phyloP scores from a whole-genome alignment of 2,797 vertebrate species.

The Crocodylus rhombifer region DNA sequence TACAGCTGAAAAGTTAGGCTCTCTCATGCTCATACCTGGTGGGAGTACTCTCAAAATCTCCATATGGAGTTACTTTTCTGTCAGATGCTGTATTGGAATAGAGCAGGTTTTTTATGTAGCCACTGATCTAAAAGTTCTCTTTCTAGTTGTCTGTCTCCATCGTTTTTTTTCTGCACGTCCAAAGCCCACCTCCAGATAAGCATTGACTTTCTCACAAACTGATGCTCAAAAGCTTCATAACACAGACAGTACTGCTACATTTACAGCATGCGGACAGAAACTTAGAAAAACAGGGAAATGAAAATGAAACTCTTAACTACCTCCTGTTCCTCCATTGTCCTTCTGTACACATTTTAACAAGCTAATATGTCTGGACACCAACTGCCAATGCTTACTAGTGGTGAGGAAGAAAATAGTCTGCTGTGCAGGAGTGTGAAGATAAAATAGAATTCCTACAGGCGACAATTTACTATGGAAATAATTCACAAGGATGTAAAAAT shows the following conservation, averaged over 20 bases:
- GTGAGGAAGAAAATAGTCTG: neutral
- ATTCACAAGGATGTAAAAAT: neutral
- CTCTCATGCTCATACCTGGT: neutral
- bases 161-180: neutral
- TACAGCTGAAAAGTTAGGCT: neutral
- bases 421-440: neutral
- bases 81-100: neutral
- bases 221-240: neutral
- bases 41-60: neutral
- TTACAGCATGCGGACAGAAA: neutral
- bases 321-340: neutral
- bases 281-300: neutral
- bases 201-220: neutral
- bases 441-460: neutral
- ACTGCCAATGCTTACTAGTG: rapidly evolving
- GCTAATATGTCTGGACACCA: neutral
- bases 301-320: neutral
- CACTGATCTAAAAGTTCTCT: neutral
- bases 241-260: neutral
- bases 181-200: neutral
- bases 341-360: neutral
- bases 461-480: neutral
- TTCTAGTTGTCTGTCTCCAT: rapidly evolving
- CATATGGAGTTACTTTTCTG: neutral
- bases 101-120: neutral